Conservation (phyloP, 2,113 vertebrate genomes). For the Ginglymostoma cirratum region DNA sequence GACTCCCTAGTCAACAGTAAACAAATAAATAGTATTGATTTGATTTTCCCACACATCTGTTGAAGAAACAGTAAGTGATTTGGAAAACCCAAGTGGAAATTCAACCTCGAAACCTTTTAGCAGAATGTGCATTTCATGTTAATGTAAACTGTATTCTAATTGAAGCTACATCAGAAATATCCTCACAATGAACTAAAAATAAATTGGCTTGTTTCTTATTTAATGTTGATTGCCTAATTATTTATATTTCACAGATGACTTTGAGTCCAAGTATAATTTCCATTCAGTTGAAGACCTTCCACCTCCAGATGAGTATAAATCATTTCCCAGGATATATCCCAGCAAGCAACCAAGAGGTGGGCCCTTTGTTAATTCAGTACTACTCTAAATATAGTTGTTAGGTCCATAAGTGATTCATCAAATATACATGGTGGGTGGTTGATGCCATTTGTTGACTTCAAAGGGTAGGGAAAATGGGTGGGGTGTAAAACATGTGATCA, state of each 20-base stretch:
- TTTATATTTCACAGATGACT: slow-evolving; percentile 69
- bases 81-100: background rate
- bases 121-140: background rate
- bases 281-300: slow-evolving; percentile 90
- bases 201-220: slow-evolving; percentile 38
- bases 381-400: background rate
- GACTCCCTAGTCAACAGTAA: background rate
- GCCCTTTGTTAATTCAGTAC: background rate
- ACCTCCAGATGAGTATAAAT: slow-evolving; percentile 84
- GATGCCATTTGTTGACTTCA: background rate
- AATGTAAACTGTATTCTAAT: background rate
- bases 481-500: background rate
- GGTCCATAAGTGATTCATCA: background rate
- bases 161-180: background rate
- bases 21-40: background rate
- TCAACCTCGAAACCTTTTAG: background rate
- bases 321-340: slow-evolving; percentile 81
- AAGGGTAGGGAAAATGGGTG: background rate
- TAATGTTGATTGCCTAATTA: slow-evolving; percentile 50
- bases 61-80: background rate
- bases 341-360: slow-evolving; percentile 84
- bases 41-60: background rate
- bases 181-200: background rate
- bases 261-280: slow-evolving; percentile 96
- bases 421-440: background rate